These are phyloP conservation scores for Scelioninae gen. 1 DNA, from an alignment of 2,888 invertebrate genomes.

Conservation along the genomic window DNA sequence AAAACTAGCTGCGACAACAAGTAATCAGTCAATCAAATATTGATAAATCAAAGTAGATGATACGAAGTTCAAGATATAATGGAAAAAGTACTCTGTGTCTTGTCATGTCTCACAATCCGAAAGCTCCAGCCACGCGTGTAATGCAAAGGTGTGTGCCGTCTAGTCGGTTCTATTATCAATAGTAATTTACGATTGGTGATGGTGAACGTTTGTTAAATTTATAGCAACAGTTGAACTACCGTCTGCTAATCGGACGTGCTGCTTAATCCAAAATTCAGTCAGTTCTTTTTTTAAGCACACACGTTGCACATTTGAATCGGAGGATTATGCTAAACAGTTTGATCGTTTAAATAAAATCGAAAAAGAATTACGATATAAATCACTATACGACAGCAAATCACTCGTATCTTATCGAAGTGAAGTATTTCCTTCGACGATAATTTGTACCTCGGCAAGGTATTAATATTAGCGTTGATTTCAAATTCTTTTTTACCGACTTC, in stretches of 20 bases:
- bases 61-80: constrained; percentile 24
- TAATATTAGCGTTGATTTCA: no score
- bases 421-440: constrained; percentile 13
- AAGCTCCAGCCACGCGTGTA: constrained; percentile 46
- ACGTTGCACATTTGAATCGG: constrained; percentile 7
- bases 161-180: constrained; percentile 62
- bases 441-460: constrained; percentile 1
- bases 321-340: constrained; percentile 21
- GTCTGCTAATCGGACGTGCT: constrained; percentile 42
- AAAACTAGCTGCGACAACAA: constrained; percentile 37
- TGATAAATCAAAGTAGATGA: constrained; percentile 30
- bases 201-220: constrained; percentile 57
- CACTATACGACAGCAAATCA: constrained; percentile 1
- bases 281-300: neutral
- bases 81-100: constrained; percentile 44
- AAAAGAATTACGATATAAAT: constrained; percentile 2
- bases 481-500: no score
- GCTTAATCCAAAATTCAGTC: constrained; percentile 3
- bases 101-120: constrained; percentile 30
- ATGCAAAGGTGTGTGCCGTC: constrained; percentile 49
- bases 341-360: constrained; percentile 6
- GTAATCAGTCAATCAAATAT: constrained; percentile 44
- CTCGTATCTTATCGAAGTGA: constrained; percentile 22
- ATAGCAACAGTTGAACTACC: constrained; percentile 29
- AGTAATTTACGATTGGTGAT: constrained; percentile 66